Evolutionary conservation across 23 tunicate species (phyloP), one percentile per base, ranked within the genome.

Genomic region (Diplosoma virens): DNA sequence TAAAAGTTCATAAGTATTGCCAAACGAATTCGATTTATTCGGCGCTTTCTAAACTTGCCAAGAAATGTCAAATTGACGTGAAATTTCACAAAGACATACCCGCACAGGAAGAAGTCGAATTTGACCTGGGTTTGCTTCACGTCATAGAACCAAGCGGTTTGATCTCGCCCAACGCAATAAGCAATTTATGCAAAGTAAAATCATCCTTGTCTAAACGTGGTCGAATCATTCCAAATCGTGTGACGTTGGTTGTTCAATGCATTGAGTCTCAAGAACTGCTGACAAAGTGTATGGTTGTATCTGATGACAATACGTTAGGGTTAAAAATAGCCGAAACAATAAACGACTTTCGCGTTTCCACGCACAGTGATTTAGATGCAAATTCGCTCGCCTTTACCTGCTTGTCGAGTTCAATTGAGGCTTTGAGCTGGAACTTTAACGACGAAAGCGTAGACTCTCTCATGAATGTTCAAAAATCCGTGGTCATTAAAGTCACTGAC

Each of bases 101-200:
- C n/a, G 21, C 17, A 14, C 4, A 2, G 29, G 3, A 1, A 5
- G 22, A 58, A 5, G 37, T 26, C 2, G 71, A 60, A 60, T 86
- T 67, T 71, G 84, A 79, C 24, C 47, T 59, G 1, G 59, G 79
- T 58, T 23, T 86, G 6, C 71, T 67, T 17, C 86, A 86, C 25
- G 28, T 86, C 9, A 63, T 86, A 54, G 92, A 78, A 35, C 92
- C 84, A 4, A 79, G 84, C 72, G 92, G 92, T 0, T 35, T 86
- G 25, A 64, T 86, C 29, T 41, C 74, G 5, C 87, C 87, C 3
- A 75, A 65, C 50, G 75, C 80, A 1, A 23, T 82, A n/a, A 60
- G 45, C 47, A 73, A 59, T 22, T 3, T 82, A 18, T 4, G 5
- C 1, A 32, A 82, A 73, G 58, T 67, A 3, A 74, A 74, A 50